Conservation (phyloP, 53 echinoderm and acorn worm genomes). For the Paracentrotus lividus region DNA sequence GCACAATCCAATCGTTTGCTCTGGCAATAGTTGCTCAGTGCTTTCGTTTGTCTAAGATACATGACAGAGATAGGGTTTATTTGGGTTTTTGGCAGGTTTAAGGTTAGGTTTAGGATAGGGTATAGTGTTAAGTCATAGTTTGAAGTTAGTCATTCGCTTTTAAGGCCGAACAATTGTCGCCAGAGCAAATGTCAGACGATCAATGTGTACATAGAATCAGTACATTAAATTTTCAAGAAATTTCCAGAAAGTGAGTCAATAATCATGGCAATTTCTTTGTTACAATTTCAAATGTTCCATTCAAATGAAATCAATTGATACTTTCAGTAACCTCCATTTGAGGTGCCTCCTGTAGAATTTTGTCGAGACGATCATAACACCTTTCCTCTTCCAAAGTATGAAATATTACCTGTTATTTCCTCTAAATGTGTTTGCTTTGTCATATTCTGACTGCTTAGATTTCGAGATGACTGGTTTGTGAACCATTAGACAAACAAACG, state of each 20-base stretch:
- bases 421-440: not conserved
- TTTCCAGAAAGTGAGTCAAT: too few species aligned
- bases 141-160: too few species aligned
- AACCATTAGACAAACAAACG: not conserved
- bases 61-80: too few species aligned
- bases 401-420: not conserved
- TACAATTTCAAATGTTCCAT: not conserved
- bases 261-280: not conserved
- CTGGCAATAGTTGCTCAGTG: too few species aligned
- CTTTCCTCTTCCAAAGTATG: slow-evolving; percentile 10
- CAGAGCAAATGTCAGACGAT: too few species aligned
- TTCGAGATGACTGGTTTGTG: not conserved
- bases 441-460: not conserved
- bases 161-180: too few species aligned
- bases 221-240: not conserved
- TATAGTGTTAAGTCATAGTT: too few species aligned
- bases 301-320: not conserved
- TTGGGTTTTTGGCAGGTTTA: too few species aligned
- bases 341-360: not conserved
- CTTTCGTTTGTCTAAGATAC: too few species aligned
- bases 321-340: not conserved
- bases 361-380: not conserved
- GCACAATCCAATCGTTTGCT: too few species aligned
- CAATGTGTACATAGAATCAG: too few species aligned
- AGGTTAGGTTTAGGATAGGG: too few species aligned